Base-by-base conservation (phyloP, 2,797 vertebrate genomes). In the Parauchenoglanis ngamensis region DNA sequence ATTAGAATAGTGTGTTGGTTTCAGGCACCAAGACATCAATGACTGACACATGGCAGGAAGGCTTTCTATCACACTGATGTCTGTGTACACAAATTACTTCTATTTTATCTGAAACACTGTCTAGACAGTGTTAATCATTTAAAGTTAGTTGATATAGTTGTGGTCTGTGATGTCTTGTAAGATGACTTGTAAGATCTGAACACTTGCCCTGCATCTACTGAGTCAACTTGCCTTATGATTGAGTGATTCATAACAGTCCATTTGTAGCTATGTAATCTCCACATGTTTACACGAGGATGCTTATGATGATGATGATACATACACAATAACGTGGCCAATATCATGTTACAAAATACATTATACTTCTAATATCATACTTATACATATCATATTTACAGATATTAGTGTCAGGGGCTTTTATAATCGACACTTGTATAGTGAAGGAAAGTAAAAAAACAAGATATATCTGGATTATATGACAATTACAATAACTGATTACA, bases 191-290 rank as follows among this genome's bases (percentile, higher is more conserved):
- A 57, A 78, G 28, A 49, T 40, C 68, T 68, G 46, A 78, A 21
- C 3, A 61, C 59, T 70, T 70, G 21, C 12, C 80, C n/a, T 52
- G n/a, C 25, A 21, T 67, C 44, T 67, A 19, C 6, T 82, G 31
- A 73, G 54, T 84, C 63, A 72, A 56, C 11, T 31, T 52, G n/a
- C 23, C 52, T 86, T 57, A 52, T 89, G 65, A 86, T 67, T 68
- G 76, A 52, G 2, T 72, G 65, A 70, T 75, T 83, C 28, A 59
- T 90, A 78, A 78, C 56, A n/a, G 31, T 56, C 12, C 11, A n/a
- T 40, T 19, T 28, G 17, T 79, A 28, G 40, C 44, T 59, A 21
- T 76, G 85, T 67, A 84, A 87, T 80, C 35, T 49, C 67, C 57
- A 75, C n/a, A 46, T 84, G 79, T 79, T 65, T 73, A 80, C 68